These are phyloP conservation scores for Cylloceria caligata DNA, from an alignment of 2,888 invertebrate species.

Conservation along the genomic window DNA sequence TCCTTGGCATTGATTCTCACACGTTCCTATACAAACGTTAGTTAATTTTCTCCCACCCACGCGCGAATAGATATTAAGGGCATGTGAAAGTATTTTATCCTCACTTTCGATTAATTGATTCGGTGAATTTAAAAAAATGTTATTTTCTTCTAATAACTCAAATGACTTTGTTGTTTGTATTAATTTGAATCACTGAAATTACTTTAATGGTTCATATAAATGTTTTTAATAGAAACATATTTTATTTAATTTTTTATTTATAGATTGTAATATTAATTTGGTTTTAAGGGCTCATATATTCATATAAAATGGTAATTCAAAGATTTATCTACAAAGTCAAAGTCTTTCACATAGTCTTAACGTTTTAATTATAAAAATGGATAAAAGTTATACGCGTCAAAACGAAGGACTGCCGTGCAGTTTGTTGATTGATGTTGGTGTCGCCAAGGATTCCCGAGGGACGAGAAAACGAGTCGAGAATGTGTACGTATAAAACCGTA, in stretches of 20 bases:
- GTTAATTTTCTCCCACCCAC: conserved; percentile 1
- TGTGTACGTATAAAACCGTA: conserved; percentile 4
- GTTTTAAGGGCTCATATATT: too few relatives aligned
- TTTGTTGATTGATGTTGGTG: neutral
- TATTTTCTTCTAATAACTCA: too few relatives aligned
- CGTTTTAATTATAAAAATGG: neutral
- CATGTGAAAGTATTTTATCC: conserved; percentile 7
- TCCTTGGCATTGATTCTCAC: conserved; percentile 67
- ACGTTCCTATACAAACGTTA: conserved; percentile 4
- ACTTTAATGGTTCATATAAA: neutral
- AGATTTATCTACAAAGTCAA: neutral
- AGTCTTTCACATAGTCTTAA: conserved; percentile 13
- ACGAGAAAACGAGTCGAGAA: conserved; percentile 29
- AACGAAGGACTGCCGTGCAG: conserved; percentile 21
- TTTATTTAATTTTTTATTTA: neutral
- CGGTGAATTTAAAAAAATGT: too few relatives aligned
- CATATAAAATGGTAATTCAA: neutral
- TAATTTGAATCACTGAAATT: neutral
- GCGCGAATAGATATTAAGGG: conserved; percentile 36
- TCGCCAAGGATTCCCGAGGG: conserved; percentile 19
- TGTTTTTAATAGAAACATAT: neutral
- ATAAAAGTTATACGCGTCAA: conserved; percentile 4
- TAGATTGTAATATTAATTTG: neutral
- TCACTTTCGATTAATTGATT: neutral
- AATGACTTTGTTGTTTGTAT: too few relatives aligned